Conservation (phyloP, 1,140 invertebrate genomes). For the Arion vulgaris region DNA sequence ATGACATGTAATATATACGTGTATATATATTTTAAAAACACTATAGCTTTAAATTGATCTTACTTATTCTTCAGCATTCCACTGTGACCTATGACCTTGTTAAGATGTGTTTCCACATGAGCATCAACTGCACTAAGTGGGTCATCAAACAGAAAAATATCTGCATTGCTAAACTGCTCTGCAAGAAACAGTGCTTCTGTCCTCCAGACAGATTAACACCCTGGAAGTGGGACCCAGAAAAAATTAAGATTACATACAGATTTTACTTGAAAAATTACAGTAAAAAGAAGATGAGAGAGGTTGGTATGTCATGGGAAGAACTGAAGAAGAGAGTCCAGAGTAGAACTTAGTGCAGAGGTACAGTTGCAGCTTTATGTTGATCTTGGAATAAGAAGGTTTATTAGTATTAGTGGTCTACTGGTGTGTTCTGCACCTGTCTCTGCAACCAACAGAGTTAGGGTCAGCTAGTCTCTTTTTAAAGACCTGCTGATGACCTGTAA, state of each 20-base stretch:
- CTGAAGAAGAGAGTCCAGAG: no score
- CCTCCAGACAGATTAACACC: constrained; percentile 23
- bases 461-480: no score
- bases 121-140: constrained; percentile 53
- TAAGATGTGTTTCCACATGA: constrained; percentile 40
- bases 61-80: constrained; percentile 79
- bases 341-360: background rate
- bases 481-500: no score
- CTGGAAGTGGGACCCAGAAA: background rate
- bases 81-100: constrained; percentile 68
- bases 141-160: constrained; percentile 82
- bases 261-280: background rate
- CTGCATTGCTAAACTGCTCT: constrained; percentile 66
- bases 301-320: background rate
- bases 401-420: no score
- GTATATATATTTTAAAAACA: no score
- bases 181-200: background rate
- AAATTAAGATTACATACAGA: background rate
- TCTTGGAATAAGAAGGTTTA: no score
- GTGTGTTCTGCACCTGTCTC: no score
- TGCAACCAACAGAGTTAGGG: no score
- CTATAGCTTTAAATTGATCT: no score
- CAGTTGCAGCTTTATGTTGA: background rate
- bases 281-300: background rate
- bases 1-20: no score